Evolutionary conservation across 1,140 invertebrate genomes (phyloP), one percentile per base, ranked within the genome.

Genomic region (Drosophila sp.): DNA sequence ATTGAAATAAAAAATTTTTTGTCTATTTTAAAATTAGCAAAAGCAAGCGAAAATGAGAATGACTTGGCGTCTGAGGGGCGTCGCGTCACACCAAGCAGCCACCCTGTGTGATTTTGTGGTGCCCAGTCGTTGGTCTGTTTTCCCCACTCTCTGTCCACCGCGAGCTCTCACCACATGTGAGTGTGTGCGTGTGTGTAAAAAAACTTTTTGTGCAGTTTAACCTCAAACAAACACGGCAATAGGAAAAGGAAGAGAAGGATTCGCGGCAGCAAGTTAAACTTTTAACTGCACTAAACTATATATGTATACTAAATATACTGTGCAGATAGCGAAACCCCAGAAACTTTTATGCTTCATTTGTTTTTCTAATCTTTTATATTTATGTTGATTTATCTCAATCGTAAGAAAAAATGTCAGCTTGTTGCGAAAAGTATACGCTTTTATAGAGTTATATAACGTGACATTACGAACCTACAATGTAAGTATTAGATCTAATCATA

Each of bases 11-110:
- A 86, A 86, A 86, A 76, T 76, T 87, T 72, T 86, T 77, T 76
- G 83, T 86, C 82, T 86, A 86, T 86, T 86, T 86, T 86, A 86
- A 86, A 86, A 86, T 86, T 86, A 86, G 82, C 82, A 64, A 87
- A 79, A 79, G 75, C 72, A 82, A 82, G 76, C 79, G 74, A 85
- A 79, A 82, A 61, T 68, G 87, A 83, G n/a, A 79, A 86, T 79
- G 79, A 82, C 65, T 77, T 79, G 79, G 76, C 75, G 68, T 63
- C 72, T 71, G 72, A 69, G 58, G 65, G 61, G 38, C 17, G 44
- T 47, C 44, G n/a, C 41, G 17, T 38, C 44, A 50, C 23, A 41
- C 40, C 33, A 35, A 35, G 1, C 17, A 23, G 7, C 23, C 23
- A 50, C 2, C 23, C 23, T 8, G 23, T 50, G 44, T 50, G 44